phyloP scores from a whole-genome alignment of 2,888 invertebrate species.

The Cerastis leucographa region DNA sequence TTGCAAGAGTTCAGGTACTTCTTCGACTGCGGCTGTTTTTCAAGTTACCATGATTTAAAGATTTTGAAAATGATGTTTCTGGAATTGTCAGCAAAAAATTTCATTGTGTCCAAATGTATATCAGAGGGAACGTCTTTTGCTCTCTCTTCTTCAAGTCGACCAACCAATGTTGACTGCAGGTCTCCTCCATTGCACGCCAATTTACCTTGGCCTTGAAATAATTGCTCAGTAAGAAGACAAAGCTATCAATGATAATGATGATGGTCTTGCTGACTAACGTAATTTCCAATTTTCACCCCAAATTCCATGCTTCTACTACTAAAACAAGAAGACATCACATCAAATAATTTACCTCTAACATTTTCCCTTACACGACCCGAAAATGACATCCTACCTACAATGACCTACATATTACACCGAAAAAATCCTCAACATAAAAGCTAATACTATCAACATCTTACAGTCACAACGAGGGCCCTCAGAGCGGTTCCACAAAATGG shows the following conservation, averaged over 20 bases:
- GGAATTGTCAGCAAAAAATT: neutral
- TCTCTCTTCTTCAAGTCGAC: neutral
- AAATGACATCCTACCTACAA: slow-evolving; percentile 40
- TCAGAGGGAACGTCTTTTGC: neutral
- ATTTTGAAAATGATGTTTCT: neutral
- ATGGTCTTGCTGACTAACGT: neutral
- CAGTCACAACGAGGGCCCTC: slow-evolving; percentile 50
- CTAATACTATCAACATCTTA: slow-evolving; percentile 60
- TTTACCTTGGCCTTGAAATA: neutral
- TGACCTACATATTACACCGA: slow-evolving; percentile 31
- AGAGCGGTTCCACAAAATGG: slow-evolving; percentile 60
- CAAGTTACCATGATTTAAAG: neutral
- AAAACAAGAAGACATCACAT: neutral
- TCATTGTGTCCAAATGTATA: neutral
- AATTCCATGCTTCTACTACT: neutral
- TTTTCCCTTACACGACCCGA: slow-evolving; percentile 17
- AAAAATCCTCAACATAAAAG: slow-evolving; percentile 55
- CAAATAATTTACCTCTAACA: slow-evolving; percentile 15
- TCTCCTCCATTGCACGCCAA: neutral
- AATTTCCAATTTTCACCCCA: neutral
- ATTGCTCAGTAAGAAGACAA: neutral
- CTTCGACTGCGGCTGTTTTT: neutral
- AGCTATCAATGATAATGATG: neutral
- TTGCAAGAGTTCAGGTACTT: neutral
- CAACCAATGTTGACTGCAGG: neutral